These are phyloP conservation scores for Listronotus oregonensis DNA, from an alignment of 1,140 invertebrate species.

Conservation along the genomic window DNA sequence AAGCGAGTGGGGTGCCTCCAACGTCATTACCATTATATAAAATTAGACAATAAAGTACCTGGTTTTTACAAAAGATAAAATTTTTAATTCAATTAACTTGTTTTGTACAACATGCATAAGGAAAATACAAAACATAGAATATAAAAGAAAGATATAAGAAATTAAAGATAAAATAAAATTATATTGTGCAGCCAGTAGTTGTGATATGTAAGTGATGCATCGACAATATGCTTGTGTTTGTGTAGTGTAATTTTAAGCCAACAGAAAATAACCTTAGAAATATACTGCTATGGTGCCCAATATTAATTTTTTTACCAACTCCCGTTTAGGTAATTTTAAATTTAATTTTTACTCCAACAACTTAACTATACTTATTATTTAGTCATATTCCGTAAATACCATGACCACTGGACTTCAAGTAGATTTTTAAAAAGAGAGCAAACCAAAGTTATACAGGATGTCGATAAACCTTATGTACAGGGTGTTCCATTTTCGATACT, in stretches of 20 bases:
- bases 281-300: background rate
- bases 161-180: constrained; percentile 7
- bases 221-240: constrained; percentile 36
- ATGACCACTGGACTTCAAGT: no score
- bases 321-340: constrained; percentile 4
- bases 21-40: constrained; percentile 10
- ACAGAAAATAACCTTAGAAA: constrained; percentile 30
- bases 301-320: background rate
- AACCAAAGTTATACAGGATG: no score
- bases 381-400: no score
- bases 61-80: background rate
- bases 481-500: no score
- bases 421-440: no score
- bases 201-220: constrained; percentile 21
- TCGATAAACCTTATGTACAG: no score
- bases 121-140: constrained; percentile 4
- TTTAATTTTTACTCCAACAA: no score
- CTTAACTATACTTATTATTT: no score
- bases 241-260: constrained; percentile 41
- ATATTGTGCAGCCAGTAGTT: constrained; percentile 42
- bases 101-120: constrained; percentile 15
- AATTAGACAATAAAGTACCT: background rate
- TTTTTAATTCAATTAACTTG: background rate
- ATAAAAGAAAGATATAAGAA: background rate
- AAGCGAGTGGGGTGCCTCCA: constrained; percentile 32